These are phyloP conservation scores for Mus minutoides DNA, from an alignment of 2,797 vertebrate genomes.

Conservation along the genomic window DNA sequence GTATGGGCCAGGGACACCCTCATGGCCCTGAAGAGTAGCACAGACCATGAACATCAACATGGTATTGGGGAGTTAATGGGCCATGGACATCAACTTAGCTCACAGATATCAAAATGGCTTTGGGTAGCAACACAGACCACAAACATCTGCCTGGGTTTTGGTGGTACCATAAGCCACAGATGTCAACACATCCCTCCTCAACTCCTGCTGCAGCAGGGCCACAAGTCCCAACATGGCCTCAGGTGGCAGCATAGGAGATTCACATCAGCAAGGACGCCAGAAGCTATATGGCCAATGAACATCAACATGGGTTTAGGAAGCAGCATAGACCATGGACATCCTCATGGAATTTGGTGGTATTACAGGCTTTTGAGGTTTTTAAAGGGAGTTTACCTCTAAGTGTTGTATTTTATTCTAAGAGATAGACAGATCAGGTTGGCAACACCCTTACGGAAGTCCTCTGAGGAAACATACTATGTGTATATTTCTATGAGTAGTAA, in stretches of 20 bases:
- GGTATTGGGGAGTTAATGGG: accelerated
- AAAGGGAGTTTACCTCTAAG: conserved; percentile 1
- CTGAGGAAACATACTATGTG: background rate
- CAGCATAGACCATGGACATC: background rate
- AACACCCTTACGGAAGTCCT: conserved; percentile 12
- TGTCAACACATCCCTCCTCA: background rate
- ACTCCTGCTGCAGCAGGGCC: background rate
- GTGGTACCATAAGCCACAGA: background rate
- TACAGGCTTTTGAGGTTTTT: background rate
- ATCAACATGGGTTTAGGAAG: background rate
- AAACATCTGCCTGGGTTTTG: background rate
- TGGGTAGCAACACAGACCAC: background rate
- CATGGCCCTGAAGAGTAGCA: background rate
- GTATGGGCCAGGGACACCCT: background rate
- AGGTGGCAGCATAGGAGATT: background rate
- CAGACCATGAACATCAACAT: background rate
- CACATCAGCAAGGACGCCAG: background rate
- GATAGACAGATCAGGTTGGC: background rate
- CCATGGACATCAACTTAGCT: background rate
- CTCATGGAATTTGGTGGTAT: background rate
- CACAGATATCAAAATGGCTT: background rate
- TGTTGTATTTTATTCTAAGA: background rate
- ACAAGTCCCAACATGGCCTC: background rate
- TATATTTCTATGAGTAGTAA: conserved; percentile 10
- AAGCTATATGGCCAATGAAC: background rate